Base-by-base conservation (phyloP, 2,113 vertebrate species). In the Hypanus sabinus region DNA sequence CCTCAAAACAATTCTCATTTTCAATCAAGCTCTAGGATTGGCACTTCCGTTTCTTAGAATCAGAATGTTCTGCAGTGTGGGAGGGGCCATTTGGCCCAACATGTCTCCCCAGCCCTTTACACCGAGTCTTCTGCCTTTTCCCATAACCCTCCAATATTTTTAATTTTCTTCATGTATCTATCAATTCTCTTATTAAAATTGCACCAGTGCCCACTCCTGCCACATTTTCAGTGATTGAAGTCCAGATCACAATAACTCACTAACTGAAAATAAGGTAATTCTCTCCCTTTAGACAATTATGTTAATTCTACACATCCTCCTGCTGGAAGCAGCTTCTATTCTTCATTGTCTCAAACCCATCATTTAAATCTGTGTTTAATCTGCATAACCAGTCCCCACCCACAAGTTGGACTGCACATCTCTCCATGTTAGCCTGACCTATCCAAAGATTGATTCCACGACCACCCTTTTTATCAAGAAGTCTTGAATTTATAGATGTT, bases 401-500 rank as follows among this genome's bases (percentile, higher is more conserved):
- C 0, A 79, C 94, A 94, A 77, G 36, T 93, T 73, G 94, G 92
- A 93, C 94, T 65, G 9, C 94, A 62, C 75, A 91, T 94, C 94
- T 93, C 94, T 95, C 95, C 95, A 91, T 94, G 8, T 55, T 75
- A 91, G 22, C 16, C 95, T 0, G 96, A 96, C 96, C 96, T 95
- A 77, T 94, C 94, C 95, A 92, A 24, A 94, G 88, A 94, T 94
- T 30, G 12, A 94, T 18, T 94, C 57, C 3, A 2, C 60, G 94
- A 76, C 95, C 96, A 95, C 94, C 95, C 95, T 95, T 95, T 95
- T 95, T 95, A 95, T 95, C 96, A 96, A 81, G 95, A 95, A 95
- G 95, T 94, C 83, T 83, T 95, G 96, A 95, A 97, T 97, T 97
- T 97, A 97, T 96, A 33, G 96, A 55, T 71, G 93, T 95, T 94